These are phyloP conservation scores for Cheirogaleus major DNA, from an alignment of 2,797 vertebrate genomes.

Conservation along the genomic window DNA sequence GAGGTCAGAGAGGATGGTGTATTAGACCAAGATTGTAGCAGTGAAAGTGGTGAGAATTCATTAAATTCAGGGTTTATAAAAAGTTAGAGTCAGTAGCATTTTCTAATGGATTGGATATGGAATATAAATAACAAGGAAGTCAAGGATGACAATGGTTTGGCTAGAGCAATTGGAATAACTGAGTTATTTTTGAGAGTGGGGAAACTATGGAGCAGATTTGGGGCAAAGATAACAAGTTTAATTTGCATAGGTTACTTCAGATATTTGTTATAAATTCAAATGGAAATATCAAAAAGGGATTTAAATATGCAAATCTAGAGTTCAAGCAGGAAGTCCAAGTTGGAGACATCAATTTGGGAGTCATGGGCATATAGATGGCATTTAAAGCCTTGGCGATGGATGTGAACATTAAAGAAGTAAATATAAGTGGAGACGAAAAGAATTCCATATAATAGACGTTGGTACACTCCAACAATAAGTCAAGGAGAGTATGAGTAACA, in stretches of 20 bases:
- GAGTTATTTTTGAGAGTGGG: neutral
- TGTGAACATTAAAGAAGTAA: neutral
- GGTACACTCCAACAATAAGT: neutral
- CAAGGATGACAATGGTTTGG: neutral
- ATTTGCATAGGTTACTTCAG: neutral
- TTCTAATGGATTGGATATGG: neutral
- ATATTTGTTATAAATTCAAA: neutral
- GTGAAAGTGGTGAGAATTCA: neutral
- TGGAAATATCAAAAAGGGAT: neutral
- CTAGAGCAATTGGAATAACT: neutral
- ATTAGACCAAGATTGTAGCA: neutral
- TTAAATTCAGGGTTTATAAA: neutral
- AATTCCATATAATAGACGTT: neutral
- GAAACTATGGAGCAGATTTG: neutral
- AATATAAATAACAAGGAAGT: neutral
- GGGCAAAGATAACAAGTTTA: neutral
- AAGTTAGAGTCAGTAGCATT: neutral
- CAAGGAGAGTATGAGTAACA: neutral
- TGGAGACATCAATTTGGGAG: neutral
- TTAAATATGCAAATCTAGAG: neutral
- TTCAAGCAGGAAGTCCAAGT: neutral
- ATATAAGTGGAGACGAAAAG: neutral
- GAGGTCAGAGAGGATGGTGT: neutral
- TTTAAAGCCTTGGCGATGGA: neutral
- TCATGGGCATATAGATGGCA: neutral